These are phyloP conservation scores for Zaprionus camerounensis DNA, from an alignment of 1,140 invertebrate genomes.

Conservation along the genomic window DNA sequence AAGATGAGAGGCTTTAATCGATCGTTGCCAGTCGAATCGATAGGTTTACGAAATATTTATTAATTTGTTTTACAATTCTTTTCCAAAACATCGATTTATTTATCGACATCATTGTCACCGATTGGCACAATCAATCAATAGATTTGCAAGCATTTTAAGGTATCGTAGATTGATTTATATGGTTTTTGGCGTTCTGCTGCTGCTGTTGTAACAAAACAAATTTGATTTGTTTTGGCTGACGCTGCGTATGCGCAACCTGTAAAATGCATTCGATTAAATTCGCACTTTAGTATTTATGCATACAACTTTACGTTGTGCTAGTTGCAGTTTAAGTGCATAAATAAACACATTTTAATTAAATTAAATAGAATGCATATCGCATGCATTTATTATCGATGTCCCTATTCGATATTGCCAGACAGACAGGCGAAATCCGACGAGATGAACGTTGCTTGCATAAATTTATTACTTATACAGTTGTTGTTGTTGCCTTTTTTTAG, in stretches of 20 bases:
- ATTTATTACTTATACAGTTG: constrained; percentile 43
- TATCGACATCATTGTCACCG: neutral
- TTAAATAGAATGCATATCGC: constrained; percentile 59
- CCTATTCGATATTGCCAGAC: constrained; percentile 12
- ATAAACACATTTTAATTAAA: constrained; percentile 60
- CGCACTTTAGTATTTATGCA: constrained; percentile 47
- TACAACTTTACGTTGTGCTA: constrained; percentile 8
- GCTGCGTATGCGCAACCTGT: constrained; percentile 46
- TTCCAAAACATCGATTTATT: too few species aligned
- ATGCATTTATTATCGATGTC: constrained; percentile 69
- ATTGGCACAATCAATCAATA: neutral
- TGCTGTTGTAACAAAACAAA: too few species aligned
- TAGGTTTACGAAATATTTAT: too few species aligned
- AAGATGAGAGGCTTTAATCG: neutral
- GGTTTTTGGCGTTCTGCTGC: too few species aligned
- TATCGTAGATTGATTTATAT: too few species aligned
- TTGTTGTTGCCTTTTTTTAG: constrained; percentile 27
- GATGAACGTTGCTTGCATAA: constrained; percentile 43
- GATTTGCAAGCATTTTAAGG: neutral
- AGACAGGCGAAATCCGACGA: constrained; percentile 3
- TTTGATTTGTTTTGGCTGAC: constrained; percentile 7
- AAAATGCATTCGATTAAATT: constrained; percentile 41
- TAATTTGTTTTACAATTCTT: too few species aligned
- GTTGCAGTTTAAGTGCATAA: constrained; percentile 55
- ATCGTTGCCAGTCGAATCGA: neutral